Evolutionary conservation across 2,113 vertebrate species (phyloP), one percentile per base, ranked within the genome.

Genomic region (Donacobius atricapilla): DNA sequence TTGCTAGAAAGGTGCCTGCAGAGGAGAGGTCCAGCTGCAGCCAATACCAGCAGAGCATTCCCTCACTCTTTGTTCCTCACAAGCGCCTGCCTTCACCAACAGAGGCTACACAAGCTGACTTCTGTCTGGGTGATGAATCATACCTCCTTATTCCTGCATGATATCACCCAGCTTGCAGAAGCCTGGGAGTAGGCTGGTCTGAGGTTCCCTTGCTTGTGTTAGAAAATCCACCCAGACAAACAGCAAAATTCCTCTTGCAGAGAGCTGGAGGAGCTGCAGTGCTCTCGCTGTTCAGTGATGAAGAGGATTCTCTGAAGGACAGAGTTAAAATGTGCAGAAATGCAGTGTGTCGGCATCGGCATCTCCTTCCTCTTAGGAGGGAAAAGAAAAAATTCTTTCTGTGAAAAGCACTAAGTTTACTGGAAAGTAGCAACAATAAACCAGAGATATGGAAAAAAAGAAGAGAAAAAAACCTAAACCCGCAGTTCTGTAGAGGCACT

Each of bases 41-140:
- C 65, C 11, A 18, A 39, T 35, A 31, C 78, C 78, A 22, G 61
- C 87, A 12, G 65, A 68, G 70, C 44, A 73, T 24, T 48, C 63
- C 61, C 28, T 1, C 11, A 0, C 45, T 56, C 61, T 88, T 53
- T 83, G 69, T 79, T 89, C 80, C 73, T 21, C 9, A 2, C 6
- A 4, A 53, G 53, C 0, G 1, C 2, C 28, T 37, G 61, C 22
- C 89, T 79, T 73, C 53, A 7, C 28, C 3, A 17, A 57, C 58
- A 75, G 54, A 35, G 79, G 76, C 76, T 58, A 2, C 17, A 48
- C 65, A 68, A 35, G 51, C 95, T 58, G 89, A 48, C 58, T 73
- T 81, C n/a, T 89, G 91, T 81, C 83, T 92, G 89, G 56, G 37
- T 44, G 83, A 81, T 94, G 94, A 97, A 96, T 95, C 95, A 94